Conservation (phyloP, 2,113 vertebrate species). For the Crotalus viridis region DNA sequence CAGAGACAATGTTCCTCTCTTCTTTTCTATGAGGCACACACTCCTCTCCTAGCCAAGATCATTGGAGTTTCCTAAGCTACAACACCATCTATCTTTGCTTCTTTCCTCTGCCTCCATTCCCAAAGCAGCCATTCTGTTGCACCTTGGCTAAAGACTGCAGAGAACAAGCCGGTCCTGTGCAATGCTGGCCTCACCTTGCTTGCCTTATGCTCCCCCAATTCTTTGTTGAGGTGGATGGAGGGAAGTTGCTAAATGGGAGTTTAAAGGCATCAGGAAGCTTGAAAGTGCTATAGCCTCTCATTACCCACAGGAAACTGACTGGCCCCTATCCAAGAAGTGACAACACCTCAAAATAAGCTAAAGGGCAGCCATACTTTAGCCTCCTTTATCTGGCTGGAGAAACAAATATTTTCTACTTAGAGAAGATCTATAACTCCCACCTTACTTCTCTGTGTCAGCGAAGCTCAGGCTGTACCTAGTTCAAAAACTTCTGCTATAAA, state of each 20-base stretch:
- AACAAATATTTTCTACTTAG: neutral
- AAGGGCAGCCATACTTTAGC: neutral
- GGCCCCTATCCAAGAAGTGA: neutral
- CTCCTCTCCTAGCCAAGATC: neutral
- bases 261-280: neutral
- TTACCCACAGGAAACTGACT: neutral
- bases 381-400: neutral
- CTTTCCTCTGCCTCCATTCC: neutral
- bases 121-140: neutral
- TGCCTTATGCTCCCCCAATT: neutral
- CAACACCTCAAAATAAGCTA: neutral
- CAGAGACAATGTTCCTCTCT: neutral
- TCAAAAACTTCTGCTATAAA: neutral
- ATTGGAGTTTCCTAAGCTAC: neutral
- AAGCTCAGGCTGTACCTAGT: neutral
- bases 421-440: neutral
- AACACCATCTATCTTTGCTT: neutral
- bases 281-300: neutral
- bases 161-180: neutral
- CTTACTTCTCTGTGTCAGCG: neutral
- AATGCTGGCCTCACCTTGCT: neutral
- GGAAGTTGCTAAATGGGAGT: neutral
- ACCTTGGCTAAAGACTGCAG: neutral
- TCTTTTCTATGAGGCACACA: neutral
- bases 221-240: neutral